phyloP scores from a whole-genome alignment of 2,113 vertebrate species.

The Chlorodrepanis virens region DNA sequence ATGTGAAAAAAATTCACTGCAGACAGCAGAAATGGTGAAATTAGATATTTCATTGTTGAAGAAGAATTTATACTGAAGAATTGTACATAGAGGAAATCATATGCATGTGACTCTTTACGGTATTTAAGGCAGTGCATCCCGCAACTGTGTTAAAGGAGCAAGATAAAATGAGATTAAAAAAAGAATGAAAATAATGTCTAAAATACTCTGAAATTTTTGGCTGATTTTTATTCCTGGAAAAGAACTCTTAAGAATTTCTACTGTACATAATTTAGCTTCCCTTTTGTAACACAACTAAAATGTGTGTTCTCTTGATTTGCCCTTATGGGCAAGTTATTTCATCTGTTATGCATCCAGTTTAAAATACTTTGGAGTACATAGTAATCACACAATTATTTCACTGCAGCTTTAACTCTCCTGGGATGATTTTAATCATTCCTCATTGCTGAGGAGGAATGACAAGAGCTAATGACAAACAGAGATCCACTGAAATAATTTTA shows the following conservation, averaged over 20 bases:
- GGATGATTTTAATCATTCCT: neutral
- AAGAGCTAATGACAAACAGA: neutral
- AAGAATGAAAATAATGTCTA: neutral
- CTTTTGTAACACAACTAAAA: neutral
- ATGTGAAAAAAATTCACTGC: conserved; percentile 16
- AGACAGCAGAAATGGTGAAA: neutral
- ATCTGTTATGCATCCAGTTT: neutral
- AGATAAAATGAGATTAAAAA: neutral
- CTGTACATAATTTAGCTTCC: neutral
- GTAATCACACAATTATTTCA: neutral
- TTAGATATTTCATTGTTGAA: neutral
- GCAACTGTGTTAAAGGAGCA: neutral
- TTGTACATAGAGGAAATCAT: neutral
- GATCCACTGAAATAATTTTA: neutral
- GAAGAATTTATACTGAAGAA: neutral
- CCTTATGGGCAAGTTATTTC: neutral
- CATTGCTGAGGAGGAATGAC: neutral
- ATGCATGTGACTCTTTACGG: neutral
- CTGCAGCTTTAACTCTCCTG: neutral
- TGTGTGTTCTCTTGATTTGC: neutral
- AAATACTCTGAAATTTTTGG: neutral
- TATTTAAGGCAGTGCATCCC: neutral
- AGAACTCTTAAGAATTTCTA: neutral
- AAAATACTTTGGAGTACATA: neutral
- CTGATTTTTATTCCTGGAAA: neutral